Evolutionary conservation across 1,140 invertebrate species (phyloP).

Genomic region (Drosophila parvula): DNA sequence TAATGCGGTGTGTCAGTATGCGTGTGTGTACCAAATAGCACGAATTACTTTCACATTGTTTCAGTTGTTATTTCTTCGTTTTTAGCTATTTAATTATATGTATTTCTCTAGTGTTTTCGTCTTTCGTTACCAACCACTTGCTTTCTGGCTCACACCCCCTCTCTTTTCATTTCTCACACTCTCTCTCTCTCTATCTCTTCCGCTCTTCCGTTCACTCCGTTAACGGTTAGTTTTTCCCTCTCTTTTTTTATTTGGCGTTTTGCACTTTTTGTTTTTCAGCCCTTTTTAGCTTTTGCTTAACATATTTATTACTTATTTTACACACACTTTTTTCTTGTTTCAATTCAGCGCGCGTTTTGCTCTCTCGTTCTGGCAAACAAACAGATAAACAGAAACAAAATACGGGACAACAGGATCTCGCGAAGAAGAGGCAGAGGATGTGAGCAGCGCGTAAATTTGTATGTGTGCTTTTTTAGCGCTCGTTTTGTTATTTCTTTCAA

Average conservation of each 20-base stretch:
- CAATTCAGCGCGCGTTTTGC: constrained; percentile 68
- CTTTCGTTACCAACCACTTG: constrained; percentile 64
- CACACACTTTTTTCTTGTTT: constrained; percentile 64
- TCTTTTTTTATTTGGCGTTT: constrained; percentile 24
- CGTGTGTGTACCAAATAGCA: constrained; percentile 40
- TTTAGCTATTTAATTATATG: constrained; percentile 40
- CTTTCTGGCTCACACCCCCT: constrained; percentile 34
- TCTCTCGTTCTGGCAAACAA: constrained; percentile 37
- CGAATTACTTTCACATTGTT: constrained; percentile 78
- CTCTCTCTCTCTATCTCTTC: neutral
- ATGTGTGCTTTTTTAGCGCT: constrained; percentile 3
- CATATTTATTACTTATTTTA: constrained; percentile 13
- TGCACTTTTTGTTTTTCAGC: constrained; percentile 32
- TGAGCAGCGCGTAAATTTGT: constrained; percentile 12
- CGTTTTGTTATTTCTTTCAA: neutral
- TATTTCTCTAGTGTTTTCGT: constrained; percentile 30
- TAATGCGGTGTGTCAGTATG: constrained; percentile 14
- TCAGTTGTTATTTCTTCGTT: constrained; percentile 29
- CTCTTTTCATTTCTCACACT: constrained; percentile 13
- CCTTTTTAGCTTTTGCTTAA: neutral
- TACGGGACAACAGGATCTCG: constrained; percentile 18
- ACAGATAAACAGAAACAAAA: constrained; percentile 21
- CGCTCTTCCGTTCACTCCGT: constrained; percentile 29
- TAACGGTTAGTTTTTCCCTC: constrained; percentile 47
- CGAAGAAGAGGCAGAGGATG: constrained; percentile 8